Evolutionary conservation across 2,797 vertebrate species (phyloP).

Genomic region (Argyrosomus regius): DNA sequence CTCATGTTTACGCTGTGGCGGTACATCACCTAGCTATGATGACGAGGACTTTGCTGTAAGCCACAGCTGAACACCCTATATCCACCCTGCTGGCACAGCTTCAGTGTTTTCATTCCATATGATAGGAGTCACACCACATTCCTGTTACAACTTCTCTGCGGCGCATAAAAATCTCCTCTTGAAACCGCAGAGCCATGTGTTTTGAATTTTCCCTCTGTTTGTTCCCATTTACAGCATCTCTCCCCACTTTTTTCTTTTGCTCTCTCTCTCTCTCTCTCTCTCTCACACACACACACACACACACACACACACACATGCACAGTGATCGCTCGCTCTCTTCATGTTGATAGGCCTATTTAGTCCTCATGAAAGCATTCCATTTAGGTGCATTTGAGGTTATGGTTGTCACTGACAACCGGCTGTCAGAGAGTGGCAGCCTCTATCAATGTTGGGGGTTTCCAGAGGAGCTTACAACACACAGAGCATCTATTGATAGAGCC

Average conservation of each 20-base stretch:
- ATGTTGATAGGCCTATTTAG: conserved; percentile 78
- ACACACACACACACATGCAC: conserved; percentile 34
- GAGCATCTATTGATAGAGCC: conserved; percentile 72
- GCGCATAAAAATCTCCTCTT: conserved; percentile 77
- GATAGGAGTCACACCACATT: conserved; percentile 81
- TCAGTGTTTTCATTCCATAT: conserved; percentile 83
- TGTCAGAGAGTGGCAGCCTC: conserved; percentile 86
- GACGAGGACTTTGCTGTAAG: conserved; percentile 59
- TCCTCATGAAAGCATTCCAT: conserved; percentile 80
- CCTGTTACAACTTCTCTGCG: conserved; percentile 82
- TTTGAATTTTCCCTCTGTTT: conserved; percentile 83
- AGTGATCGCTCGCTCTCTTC: conserved; percentile 45
- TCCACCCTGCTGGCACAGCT: conserved; percentile 72
- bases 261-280: not conserved
- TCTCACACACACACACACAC: conserved; percentile 23
- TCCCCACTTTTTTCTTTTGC: conserved; percentile 42
- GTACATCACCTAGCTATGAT: conserved; percentile 67
- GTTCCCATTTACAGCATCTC: conserved; percentile 83
- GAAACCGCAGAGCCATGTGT: conserved; percentile 83
- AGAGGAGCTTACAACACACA: conserved; percentile 60
- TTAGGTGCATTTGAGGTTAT: conserved; percentile 83
- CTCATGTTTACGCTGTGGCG: conserved; percentile 55
- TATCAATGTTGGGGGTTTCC: conserved; percentile 82
- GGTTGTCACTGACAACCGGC: conserved; percentile 90
- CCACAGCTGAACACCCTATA: conserved; percentile 64